These are phyloP conservation scores for Tyto alba DNA, from an alignment of 2,113 vertebrate genomes.

Conservation along the genomic window DNA sequence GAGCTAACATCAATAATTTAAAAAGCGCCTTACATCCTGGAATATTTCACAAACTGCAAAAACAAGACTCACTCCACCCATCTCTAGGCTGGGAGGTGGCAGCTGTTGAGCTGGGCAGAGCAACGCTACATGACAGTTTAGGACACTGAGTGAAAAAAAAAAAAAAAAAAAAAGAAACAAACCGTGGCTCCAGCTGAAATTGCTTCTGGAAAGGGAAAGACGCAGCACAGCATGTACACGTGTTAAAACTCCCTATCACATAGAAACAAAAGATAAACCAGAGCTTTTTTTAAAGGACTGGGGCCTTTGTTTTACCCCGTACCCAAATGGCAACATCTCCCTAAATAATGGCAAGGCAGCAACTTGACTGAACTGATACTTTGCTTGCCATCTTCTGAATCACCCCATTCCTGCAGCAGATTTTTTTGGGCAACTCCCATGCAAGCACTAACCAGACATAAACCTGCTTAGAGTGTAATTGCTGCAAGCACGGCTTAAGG, in stretches of 20 bases:
- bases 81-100: background rate
- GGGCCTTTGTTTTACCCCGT: background rate
- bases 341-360: background rate
- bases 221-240: background rate
- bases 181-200: background rate
- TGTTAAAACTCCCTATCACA: background rate
- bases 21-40: background rate
- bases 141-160: background rate
- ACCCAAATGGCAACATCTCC: background rate
- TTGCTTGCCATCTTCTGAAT: background rate
- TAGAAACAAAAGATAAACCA: background rate
- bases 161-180: background rate
- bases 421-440: background rate
- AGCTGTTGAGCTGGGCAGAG: slow-evolving; percentile 1
- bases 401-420: background rate
- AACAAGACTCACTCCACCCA: slow-evolving; percentile 32
- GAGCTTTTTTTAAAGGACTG: background rate
- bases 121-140: background rate
- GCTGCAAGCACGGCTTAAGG: background rate
- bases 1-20: slow-evolving; percentile 12
- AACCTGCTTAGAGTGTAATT: background rate
- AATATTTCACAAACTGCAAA: slow-evolving; percentile 26
- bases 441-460: background rate
- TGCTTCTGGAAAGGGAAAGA: background rate
- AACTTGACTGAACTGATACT: background rate